Conservation (phyloP, 2,888 invertebrate genomes). For the Papilio demoleus region DNA sequence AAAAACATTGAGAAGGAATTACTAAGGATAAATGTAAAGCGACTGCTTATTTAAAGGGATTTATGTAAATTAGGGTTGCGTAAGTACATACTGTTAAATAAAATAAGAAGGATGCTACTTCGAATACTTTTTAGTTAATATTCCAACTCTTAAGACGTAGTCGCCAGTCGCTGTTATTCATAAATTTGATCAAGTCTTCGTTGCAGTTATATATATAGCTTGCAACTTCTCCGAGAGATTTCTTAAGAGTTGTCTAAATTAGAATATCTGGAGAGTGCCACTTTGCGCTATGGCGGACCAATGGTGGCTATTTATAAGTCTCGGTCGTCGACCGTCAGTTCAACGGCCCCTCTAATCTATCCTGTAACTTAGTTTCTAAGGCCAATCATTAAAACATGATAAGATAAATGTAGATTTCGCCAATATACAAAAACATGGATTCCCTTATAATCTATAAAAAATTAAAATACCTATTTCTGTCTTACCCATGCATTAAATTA, state of each 20-base stretch:
- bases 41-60: neutral
- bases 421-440: neutral
- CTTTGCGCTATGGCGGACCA: conserved; percentile 58
- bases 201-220: conserved; percentile 25
- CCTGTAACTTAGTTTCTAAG: conserved; percentile 50
- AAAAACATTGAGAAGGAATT: neutral
- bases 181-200: neutral
- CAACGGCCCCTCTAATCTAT: conserved; percentile 66
- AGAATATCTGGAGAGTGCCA: conserved; percentile 55
- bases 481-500: no score
- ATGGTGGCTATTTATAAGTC: conserved; percentile 70
- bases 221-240: conserved; percentile 45
- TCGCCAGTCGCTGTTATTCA: neutral
- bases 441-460: neutral
- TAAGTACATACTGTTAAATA: neutral
- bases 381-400: conserved; percentile 56
- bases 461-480: neutral
- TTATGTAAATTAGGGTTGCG: neutral
- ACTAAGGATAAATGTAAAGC: neutral
- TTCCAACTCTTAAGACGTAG: neutral
- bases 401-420: conserved; percentile 52
- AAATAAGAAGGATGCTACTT: neutral
- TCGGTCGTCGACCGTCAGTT: conserved; percentile 59
- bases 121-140: neutral
- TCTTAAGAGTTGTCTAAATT: conserved; percentile 57